A percentile compares a stretch with the other conserved stretches of the same genome.
Conservation (phyloP, 2,797 vertebrate species). For the Heterohyrax brucei region DNA sequence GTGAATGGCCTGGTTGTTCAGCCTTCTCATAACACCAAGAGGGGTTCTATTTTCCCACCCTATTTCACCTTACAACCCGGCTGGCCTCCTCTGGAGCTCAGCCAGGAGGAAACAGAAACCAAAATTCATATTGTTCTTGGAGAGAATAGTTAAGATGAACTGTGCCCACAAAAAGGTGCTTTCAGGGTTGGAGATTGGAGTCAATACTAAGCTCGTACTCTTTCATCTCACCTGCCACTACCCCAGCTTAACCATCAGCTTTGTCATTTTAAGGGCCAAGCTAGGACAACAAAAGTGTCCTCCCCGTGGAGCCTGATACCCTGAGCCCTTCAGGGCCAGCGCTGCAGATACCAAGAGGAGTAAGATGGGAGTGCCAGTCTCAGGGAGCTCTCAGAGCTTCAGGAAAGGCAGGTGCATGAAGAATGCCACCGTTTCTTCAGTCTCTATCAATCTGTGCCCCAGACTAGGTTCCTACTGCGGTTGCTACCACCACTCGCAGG, state of each 20-base stretch:
- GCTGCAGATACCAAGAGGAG: not conserved
- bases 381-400: not conserved
- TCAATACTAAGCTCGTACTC: not conserved
- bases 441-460: not conserved
- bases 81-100: not conserved
- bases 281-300: too few species aligned
- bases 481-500: not conserved
- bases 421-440: not conserved
- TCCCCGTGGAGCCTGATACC: not conserved
- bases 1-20: too few species aligned
- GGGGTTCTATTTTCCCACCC: not conserved
- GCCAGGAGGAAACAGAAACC: not conserved
- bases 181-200: not conserved
- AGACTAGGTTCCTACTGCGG: not conserved
- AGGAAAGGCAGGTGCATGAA: rapidly evolving
- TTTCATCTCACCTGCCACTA: rapidly evolving
- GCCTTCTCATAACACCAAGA: rapidly evolving
- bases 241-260: rapidly evolving
- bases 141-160: not conserved
- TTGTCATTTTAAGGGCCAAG: not conserved
- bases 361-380: rapidly evolving
- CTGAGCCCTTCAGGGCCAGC: not conserved
- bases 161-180: not conserved
- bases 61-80: rapidly evolving
- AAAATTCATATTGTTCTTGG: not conserved